Conservation (phyloP, 1,140 invertebrate species). For the Episyrphus balteatus region DNA sequence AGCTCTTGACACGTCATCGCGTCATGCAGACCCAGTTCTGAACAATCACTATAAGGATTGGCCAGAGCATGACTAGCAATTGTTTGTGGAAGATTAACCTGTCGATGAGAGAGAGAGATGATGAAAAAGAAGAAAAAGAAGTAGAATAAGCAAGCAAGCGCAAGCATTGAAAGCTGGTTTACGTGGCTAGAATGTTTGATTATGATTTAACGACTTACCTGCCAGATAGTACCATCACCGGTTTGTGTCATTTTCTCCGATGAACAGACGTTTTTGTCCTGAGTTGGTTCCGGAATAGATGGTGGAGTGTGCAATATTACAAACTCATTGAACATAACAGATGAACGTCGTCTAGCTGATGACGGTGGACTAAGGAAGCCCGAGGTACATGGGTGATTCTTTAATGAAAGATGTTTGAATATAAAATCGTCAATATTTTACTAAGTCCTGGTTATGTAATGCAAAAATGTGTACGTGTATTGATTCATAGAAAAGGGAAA, state of each 20-base stretch:
- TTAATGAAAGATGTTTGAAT: not conserved
- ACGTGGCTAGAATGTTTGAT: too few relatives aligned
- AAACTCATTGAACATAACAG: conserved; percentile 80
- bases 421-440: not conserved
- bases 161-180: not conserved
- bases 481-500: too few relatives aligned
- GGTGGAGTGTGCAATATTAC: conserved; percentile 59
- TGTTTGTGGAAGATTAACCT: conserved; percentile 35
- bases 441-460: not conserved
- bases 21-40: conserved; percentile 42
- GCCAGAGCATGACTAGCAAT: conserved; percentile 23
- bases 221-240: conserved; percentile 59
- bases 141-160: not conserved
- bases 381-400: conserved; percentile 34
- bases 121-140: not conserved
- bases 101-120: not conserved
- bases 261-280: conserved; percentile 61
- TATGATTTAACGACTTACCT: conserved; percentile 19
- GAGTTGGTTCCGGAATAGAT: conserved; percentile 28
- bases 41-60: conserved; percentile 39
- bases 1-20: conserved; percentile 85
- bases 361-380: conserved; percentile 46
- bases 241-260: conserved; percentile 84
- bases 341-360: conserved; percentile 55
- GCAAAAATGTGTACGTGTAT: too few relatives aligned